Percentiles rank a stretch among this genome's conserved stretches.
Evolutionary conservation across 2,113 vertebrate genomes (phyloP).

Genomic region (Hippocampus mohnikei): DNA sequence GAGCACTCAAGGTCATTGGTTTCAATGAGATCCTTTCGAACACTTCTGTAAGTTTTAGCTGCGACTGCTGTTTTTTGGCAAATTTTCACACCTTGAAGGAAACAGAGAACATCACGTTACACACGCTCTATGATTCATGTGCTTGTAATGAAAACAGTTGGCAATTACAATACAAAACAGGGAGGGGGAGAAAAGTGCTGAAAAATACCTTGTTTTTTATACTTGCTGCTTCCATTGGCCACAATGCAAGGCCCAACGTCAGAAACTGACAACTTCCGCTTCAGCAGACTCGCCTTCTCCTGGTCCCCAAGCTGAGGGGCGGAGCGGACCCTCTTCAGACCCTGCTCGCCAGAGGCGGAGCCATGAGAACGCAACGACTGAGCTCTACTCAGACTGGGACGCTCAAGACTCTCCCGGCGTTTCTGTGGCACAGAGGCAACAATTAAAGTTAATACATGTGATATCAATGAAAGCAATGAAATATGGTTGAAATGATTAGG

Average conservation of each 20-base stretch:
- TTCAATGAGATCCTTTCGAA: constrained; percentile 78
- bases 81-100: constrained; percentile 51
- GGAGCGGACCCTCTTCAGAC: constrained; percentile 86
- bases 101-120: background rate
- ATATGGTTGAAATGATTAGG: background rate
- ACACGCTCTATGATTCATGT: background rate
- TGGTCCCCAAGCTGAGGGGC: constrained; percentile 83
- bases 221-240: constrained; percentile 78
- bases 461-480: background rate
- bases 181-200: background rate
- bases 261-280: constrained; percentile 86
- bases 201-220: constrained; percentile 80
- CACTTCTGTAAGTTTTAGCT: constrained; percentile 57
- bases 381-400: constrained; percentile 72
- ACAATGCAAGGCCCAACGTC: constrained; percentile 75
- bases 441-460: background rate
- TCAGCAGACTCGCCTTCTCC: constrained; percentile 80
- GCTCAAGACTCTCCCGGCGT: constrained; percentile 66
- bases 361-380: constrained; percentile 74
- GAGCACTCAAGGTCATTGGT: constrained; percentile 88
- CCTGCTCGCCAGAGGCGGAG: constrained; percentile 67
- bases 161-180: background rate
- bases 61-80: constrained; percentile 56
- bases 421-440: constrained; percentile 53
- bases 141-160: background rate